These are phyloP conservation scores for Tenodera sinensis DNA, from an alignment of 2,888 invertebrate species.

Conservation along the genomic window DNA sequence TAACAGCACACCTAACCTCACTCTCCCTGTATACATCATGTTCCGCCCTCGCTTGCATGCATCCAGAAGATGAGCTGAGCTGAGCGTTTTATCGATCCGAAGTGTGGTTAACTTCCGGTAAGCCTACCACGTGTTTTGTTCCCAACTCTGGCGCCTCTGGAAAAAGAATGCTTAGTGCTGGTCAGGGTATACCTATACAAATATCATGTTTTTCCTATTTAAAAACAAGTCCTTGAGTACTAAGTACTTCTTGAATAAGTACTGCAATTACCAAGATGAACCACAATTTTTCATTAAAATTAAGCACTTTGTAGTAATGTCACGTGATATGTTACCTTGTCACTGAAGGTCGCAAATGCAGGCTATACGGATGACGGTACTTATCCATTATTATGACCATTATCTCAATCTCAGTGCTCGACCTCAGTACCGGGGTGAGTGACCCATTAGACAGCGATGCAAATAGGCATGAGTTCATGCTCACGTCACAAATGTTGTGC, in stretches of 20 bases:
- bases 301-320: neutral
- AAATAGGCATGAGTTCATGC: neutral
- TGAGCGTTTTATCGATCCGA: neutral
- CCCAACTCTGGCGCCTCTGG: neutral
- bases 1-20: neutral
- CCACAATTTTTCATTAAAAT: neutral
- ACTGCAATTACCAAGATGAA: neutral
- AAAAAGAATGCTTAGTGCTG: neutral
- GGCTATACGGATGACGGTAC: neutral
- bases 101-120: neutral
- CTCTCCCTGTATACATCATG: neutral
- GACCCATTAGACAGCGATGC: neutral
- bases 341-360: neutral
- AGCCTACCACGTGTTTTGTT: neutral
- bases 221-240: no score
- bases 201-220: no score
- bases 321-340: neutral
- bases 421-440: neutral
- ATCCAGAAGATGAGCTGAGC: neutral
- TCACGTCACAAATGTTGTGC: neutral
- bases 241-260: neutral
- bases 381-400: neutral
- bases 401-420: neutral
- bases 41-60: neutral
- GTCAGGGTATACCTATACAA: no score